Evolutionary conservation across 2,888 invertebrate genomes (phyloP).

Genomic region (Apotomis capreana): DNA sequence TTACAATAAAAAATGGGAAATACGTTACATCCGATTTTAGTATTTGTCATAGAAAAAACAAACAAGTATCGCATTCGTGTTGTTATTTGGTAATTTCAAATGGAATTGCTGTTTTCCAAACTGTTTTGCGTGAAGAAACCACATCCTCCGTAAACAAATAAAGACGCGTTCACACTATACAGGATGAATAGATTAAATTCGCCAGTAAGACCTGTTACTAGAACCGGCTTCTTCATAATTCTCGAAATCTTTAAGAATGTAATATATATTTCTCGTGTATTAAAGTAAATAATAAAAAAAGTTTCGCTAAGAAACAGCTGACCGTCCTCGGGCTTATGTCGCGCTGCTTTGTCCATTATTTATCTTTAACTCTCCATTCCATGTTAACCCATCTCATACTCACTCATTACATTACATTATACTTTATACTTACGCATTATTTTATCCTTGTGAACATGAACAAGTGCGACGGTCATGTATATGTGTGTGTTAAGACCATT

Average conservation of each 20-base stretch:
- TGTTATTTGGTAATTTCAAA: background rate
- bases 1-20: no score
- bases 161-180: background rate
- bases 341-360: conserved; percentile 34
- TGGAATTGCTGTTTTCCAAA: conserved; percentile 6
- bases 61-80: background rate
- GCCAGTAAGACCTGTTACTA: no score
- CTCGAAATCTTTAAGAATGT: no score
- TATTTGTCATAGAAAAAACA: background rate
- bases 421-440: conserved; percentile 16
- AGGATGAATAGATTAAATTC: background rate
- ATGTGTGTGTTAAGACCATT: background rate
- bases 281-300: background rate
- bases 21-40: no score
- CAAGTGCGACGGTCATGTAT: background rate
- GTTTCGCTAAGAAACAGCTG: conserved; percentile 29
- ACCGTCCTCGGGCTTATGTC: conserved; percentile 26
- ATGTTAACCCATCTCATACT: conserved; percentile 28
- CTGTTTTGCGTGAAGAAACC: background rate
- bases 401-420: conserved; percentile 1
- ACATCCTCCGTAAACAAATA: conserved; percentile 1
- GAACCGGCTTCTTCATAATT: no score
- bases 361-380: conserved; percentile 18
- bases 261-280: background rate
- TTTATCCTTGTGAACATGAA: background rate